Base-by-base conservation (phyloP, 2,113 vertebrate species). In the Xiphophorus hellerii region DNA sequence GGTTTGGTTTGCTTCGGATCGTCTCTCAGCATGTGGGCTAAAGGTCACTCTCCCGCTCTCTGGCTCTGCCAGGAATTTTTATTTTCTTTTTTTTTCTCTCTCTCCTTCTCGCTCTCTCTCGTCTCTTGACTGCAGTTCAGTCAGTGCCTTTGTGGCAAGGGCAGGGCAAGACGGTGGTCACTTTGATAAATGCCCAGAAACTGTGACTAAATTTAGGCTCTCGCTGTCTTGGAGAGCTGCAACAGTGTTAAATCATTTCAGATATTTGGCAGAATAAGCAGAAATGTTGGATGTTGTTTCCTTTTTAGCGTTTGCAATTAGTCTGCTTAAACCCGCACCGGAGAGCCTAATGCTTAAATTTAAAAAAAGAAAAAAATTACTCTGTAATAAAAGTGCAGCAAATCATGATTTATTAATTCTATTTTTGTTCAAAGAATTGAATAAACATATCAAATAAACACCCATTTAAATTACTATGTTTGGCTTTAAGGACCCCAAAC, bases 21-120 rank as follows among this genome's bases (percentile, higher is more conserved):
- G 78, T 84, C 79, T 89, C 87, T 22, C 81, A 82, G 80, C 89
- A 89, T 92, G 84, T 92, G 88, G 89, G 90, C 76, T 90, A 90
- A 92, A 92, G 92, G 92, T 91, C 84, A 75, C 70, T 79, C 73
- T 6, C 54, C 37, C 28, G 11, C 31, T 66, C 64, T 76, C 71
- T 31, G 48, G 69, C 66, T 76, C 66, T 91, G 80, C 78, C 85
- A 86, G 73, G 75, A 89, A 86, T 84, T 90, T 79, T 84, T 66
- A 84, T 84, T 83, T 25, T 22, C 25, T 25, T 54, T 8, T 81
- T 80, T 70, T 6, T 44, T 39, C 28, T 11, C 31, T 64, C 79
- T 10, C 3, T 31, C 15, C 66, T 67, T 76, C 13, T 30, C 28
- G 17, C 28, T 7, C 2, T 28, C 65, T 6, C 79, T 9, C 3